A percentile compares a stretch with the other conserved stretches of the same genome.
These are phyloP conservation scores for Eudiplozoon nipponicum DNA, from an alignment of 2,888 invertebrate species.

Conservation along the genomic window DNA sequence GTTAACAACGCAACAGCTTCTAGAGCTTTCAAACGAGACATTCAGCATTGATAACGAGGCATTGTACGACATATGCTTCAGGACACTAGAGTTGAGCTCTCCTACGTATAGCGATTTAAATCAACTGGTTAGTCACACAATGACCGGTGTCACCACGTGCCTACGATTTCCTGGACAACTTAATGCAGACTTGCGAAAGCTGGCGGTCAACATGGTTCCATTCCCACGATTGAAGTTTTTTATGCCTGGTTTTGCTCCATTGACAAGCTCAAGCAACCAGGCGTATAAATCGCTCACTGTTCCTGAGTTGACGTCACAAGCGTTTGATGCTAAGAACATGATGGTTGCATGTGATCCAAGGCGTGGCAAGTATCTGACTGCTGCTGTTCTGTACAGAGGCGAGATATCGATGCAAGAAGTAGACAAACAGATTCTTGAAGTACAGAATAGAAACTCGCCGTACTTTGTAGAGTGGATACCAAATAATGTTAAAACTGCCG, in stretches of 20 bases:
- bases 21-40: slow-evolving; percentile 15
- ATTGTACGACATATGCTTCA: slow-evolving; percentile 14
- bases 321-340: slow-evolving; percentile 12
- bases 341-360: slow-evolving; percentile 13
- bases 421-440: slow-evolving; percentile 49
- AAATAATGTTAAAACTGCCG: slow-evolving; percentile 51
- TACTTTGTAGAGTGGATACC: slow-evolving; percentile 58
- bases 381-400: slow-evolving; percentile 3
- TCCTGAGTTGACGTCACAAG: slow-evolving; percentile 13
- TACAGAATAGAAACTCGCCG: slow-evolving; percentile 51
- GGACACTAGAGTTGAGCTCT: slow-evolving; percentile 10
- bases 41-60: slow-evolving; percentile 15
- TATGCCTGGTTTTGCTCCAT: slow-evolving; percentile 55
- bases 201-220: slow-evolving; percentile 15
- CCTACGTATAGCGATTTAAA: slow-evolving; percentile 15
- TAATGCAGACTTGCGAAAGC: slow-evolving; percentile 13
- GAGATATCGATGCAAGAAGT: slow-evolving; percentile 11
- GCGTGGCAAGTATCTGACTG: slow-evolving; percentile 8
- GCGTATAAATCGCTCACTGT: slow-evolving; percentile 33
- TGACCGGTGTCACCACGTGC: slow-evolving; percentile 13
- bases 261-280: slow-evolving; percentile 54
- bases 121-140: slow-evolving; percentile 13
- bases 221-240: slow-evolving; percentile 33
- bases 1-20: slow-evolving; percentile 12
- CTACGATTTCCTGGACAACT: slow-evolving; percentile 11